Conservation (phyloP, 2,888 invertebrate species). For the Pammene aurita region DNA sequence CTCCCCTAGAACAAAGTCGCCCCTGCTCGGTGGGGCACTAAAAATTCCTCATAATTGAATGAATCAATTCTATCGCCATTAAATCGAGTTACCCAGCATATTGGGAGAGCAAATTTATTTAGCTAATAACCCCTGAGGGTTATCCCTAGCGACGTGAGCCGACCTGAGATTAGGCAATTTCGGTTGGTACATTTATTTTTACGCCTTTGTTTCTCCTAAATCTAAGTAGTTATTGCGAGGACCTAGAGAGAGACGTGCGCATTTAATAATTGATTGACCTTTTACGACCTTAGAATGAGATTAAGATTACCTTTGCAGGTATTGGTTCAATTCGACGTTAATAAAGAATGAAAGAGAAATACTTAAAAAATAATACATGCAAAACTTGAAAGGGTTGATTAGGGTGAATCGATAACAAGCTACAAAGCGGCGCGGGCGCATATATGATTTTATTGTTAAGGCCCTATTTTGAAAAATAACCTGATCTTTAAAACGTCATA, state of each 20-base stretch:
- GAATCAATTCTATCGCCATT: slow-evolving; percentile 83
- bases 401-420: no score
- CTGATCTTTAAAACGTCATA: no score
- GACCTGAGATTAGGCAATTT: slow-evolving; percentile 36
- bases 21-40: slow-evolving; percentile 77
- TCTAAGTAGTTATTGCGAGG: not conserved
- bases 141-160: slow-evolving; percentile 34
- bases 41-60: slow-evolving; percentile 84
- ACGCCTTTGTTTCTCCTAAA: slow-evolving; percentile 7
- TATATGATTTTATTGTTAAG: no score
- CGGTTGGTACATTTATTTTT: slow-evolving; percentile 21
- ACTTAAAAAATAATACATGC: no score
- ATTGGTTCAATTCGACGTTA: no score
- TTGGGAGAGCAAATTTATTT: slow-evolving; percentile 83
- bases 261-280: not conserved
- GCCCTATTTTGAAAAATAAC: no score
- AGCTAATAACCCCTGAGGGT: slow-evolving; percentile 74
- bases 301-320: no score
- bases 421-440: no score
- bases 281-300: not conserved
- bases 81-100: slow-evolving; percentile 83
- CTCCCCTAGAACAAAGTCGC: slow-evolving; percentile 79
- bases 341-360: no score
- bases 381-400: no score
- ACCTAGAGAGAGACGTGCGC: not conserved